Percentiles rank a stretch among this genome's conserved stretches.
phyloP scores from a whole-genome alignment of 2,113 vertebrate genomes.

The Sorex araneus region DNA sequence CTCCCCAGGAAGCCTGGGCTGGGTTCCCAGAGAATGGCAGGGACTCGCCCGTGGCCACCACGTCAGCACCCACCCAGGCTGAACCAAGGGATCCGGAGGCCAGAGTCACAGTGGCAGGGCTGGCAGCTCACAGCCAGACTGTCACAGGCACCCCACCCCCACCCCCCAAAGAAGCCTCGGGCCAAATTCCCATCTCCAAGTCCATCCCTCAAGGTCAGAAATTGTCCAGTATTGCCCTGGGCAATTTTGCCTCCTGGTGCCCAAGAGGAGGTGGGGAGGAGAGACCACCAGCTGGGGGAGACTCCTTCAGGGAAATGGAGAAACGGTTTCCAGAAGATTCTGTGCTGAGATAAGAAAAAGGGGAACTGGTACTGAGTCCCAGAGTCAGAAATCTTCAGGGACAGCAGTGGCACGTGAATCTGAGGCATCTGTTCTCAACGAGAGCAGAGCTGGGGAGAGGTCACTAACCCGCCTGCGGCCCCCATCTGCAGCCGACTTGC shows the following conservation, averaged over 20 bases:
- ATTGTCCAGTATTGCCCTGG: slow-evolving; percentile 56
- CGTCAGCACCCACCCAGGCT: neutral
- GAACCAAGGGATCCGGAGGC: slow-evolving; percentile 15
- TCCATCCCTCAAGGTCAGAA: slow-evolving; percentile 13
- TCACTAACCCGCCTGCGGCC: slow-evolving; percentile 61
- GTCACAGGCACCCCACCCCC: neutral
- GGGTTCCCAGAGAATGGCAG: slow-evolving; percentile 53
- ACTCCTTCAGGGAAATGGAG: slow-evolving; percentile 23
- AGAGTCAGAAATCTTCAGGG: slow-evolving; percentile 60
- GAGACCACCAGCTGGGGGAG: neutral
- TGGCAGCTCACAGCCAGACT: slow-evolving; percentile 5
- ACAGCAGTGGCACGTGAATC: slow-evolving; percentile 55
- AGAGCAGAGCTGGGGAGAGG: slow-evolving; percentile 58
- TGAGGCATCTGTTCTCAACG: slow-evolving; percentile 60
- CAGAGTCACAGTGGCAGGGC: neutral
- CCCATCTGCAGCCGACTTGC: slow-evolving; percentile 40
- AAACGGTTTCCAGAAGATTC: slow-evolving; percentile 25
- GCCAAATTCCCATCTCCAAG: slow-evolving; percentile 26
- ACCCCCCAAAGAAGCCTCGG: slow-evolving; percentile 8
- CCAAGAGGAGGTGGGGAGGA: neutral
- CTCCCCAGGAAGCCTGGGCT: slow-evolving; percentile 75
- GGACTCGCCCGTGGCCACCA: neutral
- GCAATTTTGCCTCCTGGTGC: slow-evolving; percentile 47
- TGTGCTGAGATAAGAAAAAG: neutral
- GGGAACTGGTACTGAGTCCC: slow-evolving; percentile 42